phyloP scores from a whole-genome alignment of 2,113 vertebrate species.

The Larimichthys crocea region DNA sequence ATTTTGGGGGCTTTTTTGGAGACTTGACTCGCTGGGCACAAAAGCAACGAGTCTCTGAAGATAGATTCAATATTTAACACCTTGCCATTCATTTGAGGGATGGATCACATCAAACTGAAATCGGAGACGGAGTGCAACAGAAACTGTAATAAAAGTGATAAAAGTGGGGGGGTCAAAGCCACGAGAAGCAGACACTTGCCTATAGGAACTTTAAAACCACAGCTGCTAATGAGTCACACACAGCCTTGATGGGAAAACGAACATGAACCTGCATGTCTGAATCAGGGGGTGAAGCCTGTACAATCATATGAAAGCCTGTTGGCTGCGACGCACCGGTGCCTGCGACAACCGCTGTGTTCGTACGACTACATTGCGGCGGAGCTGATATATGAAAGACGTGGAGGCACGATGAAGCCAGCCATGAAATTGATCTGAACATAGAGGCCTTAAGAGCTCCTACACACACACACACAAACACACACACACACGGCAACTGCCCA shows the following conservation, averaged over 20 bases:
- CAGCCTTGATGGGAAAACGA: neutral
- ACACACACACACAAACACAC: neutral
- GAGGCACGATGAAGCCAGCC: constrained; percentile 61
- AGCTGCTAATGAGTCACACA: constrained; percentile 15
- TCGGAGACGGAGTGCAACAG: constrained; percentile 6
- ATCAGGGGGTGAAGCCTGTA: neutral
- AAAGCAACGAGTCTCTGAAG: constrained; percentile 38
- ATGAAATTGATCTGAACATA: constrained; percentile 75
- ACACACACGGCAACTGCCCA: neutral
- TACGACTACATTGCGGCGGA: constrained; percentile 16
- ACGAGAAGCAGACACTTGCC: neutral
- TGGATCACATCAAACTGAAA: constrained; percentile 32
- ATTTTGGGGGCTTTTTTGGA: constrained; percentile 22
- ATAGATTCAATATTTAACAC: constrained; percentile 50
- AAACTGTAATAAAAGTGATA: neutral
- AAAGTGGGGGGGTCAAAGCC: neutral
- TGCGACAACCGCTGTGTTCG: neutral
- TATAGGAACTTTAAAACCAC: constrained; percentile 1
- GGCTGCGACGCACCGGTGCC: neutral
- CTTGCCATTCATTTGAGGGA: constrained; percentile 18
- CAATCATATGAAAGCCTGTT: neutral
- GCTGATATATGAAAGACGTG: constrained; percentile 44
- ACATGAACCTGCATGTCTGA: constrained; percentile 23
- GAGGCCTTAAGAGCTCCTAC: constrained; percentile 53
- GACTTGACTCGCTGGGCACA: neutral